These are phyloP conservation scores for Eupsilia transversa DNA, from an alignment of 2,888 invertebrate genomes.

Conservation along the genomic window DNA sequence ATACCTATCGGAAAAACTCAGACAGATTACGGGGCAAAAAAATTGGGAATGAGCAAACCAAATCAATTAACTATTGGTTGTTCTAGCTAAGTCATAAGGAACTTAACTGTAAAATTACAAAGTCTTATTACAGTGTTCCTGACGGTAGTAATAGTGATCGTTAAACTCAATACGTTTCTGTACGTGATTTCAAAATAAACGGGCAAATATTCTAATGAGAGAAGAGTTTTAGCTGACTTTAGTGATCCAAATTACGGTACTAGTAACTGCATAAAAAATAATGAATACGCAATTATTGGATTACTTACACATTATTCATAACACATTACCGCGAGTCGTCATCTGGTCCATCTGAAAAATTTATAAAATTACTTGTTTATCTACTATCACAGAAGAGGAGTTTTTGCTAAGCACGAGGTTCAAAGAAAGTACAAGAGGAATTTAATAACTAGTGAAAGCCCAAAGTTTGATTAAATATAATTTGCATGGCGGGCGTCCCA, in stretches of 20 bases:
- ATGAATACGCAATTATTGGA: too few relatives aligned
- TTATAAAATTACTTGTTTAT: slow-evolving; percentile 17
- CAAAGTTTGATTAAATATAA: slow-evolving; percentile 85
- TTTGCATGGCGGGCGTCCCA: slow-evolving; percentile 82
- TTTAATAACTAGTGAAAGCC: slow-evolving; percentile 75
- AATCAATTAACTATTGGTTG: neutral
- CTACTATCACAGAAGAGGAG: slow-evolving; percentile 39
- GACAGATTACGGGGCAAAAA: neutral
- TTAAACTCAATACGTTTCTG: slow-evolving; percentile 43
- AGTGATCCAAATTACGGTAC: too few relatives aligned
- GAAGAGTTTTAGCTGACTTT: slow-evolving; percentile 5
- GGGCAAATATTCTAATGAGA: slow-evolving; percentile 18
- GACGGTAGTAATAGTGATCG: slow-evolving; percentile 10
- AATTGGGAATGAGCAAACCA: neutral
- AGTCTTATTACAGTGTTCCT: slow-evolving; percentile 14
- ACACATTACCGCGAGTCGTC: slow-evolving; percentile 26
- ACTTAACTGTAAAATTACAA: slow-evolving; percentile 2
- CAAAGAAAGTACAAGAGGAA: slow-evolving; percentile 72
- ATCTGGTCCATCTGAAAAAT: slow-evolving; percentile 53
- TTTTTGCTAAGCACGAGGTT: slow-evolving; percentile 12
- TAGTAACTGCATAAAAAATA: too few relatives aligned
- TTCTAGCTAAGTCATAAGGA: slow-evolving; percentile 20
- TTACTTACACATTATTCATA: slow-evolving; percentile 43
- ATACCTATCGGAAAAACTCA: neutral
- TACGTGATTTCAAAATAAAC: slow-evolving; percentile 34